Evolutionary conservation across 2,888 invertebrate genomes (phyloP).

Genomic region (Mimas tiliae): DNA sequence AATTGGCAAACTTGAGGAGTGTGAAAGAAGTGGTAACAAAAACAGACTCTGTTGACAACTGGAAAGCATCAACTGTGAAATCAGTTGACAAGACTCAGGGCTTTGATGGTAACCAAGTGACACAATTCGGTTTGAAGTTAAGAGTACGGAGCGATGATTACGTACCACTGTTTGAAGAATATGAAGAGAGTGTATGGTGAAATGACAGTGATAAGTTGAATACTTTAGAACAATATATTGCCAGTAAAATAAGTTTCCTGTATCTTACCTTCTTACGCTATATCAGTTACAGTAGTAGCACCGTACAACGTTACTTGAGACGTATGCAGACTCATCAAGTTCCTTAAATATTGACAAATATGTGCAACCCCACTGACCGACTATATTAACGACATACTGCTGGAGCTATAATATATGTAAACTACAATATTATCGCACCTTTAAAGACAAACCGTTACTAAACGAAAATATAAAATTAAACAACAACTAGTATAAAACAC

Average conservation of each 20-base stretch:
- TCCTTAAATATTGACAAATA: too few relatives aligned
- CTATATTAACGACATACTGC: too few relatives aligned
- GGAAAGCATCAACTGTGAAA: slow-evolving; percentile 59
- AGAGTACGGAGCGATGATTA: slow-evolving; percentile 70
- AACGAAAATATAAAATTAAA: too few relatives aligned
- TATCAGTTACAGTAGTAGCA: too few relatives aligned
- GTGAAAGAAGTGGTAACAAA: slow-evolving; percentile 53
- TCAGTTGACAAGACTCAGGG: slow-evolving; percentile 58
- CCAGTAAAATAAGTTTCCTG: not conserved
- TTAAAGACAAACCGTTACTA: too few relatives aligned
- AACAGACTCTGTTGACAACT: slow-evolving; percentile 55
- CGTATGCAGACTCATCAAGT: too few relatives aligned
- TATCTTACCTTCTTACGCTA: not conserved
- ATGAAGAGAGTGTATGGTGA: slow-evolving; percentile 52
- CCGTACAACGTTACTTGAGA: too few relatives aligned
- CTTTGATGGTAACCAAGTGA: slow-evolving; percentile 59
- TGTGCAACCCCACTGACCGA: too few relatives aligned
- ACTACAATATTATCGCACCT: too few relatives aligned
- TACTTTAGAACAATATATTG: not conserved
- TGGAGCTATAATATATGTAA: too few relatives aligned
- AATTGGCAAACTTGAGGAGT: slow-evolving; percentile 59
- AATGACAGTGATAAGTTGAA: not conserved
- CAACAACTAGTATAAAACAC: too few relatives aligned
- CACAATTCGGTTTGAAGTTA: slow-evolving; percentile 71
- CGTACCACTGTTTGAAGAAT: slow-evolving; percentile 71